phyloP scores from a whole-genome alignment of 2,888 invertebrate species.

The Eremobia ochroleuca region DNA sequence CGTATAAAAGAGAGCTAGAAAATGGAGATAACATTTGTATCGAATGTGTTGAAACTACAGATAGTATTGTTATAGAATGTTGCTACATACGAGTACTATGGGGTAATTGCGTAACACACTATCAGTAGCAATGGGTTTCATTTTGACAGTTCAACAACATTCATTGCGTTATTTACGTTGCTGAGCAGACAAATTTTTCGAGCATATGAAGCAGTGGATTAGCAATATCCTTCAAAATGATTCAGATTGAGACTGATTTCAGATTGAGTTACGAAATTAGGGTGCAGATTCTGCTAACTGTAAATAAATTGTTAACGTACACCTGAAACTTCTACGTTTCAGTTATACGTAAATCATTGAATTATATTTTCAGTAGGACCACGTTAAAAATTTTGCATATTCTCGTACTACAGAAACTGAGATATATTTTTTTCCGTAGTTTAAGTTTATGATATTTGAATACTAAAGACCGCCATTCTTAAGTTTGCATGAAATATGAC shows the following conservation, averaged over 20 bases:
- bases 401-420: background rate
- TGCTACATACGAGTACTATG: too few species aligned
- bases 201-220: too few species aligned
- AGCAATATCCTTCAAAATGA: too few species aligned
- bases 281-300: too few species aligned
- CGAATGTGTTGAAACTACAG: background rate
- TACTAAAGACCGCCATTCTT: background rate
- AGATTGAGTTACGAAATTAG: too few species aligned
- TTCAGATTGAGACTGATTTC: too few species aligned
- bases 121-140: too few species aligned
- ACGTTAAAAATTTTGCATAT: background rate
- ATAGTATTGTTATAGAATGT: background rate
- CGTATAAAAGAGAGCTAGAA: background rate
- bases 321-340: background rate
- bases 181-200: too few species aligned
- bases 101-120: too few species aligned
- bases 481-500: slow-evolving; percentile 28
- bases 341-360: background rate
- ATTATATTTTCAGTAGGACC: background rate
- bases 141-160: too few species aligned
- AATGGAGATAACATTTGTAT: background rate
- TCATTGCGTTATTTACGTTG: too few species aligned
- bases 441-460: background rate
- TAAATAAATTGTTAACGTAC: background rate
- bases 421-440: background rate